These are phyloP conservation scores for Trichomycterus rosablanca DNA, from an alignment of 2,113 vertebrate genomes.

Conservation along the genomic window DNA sequence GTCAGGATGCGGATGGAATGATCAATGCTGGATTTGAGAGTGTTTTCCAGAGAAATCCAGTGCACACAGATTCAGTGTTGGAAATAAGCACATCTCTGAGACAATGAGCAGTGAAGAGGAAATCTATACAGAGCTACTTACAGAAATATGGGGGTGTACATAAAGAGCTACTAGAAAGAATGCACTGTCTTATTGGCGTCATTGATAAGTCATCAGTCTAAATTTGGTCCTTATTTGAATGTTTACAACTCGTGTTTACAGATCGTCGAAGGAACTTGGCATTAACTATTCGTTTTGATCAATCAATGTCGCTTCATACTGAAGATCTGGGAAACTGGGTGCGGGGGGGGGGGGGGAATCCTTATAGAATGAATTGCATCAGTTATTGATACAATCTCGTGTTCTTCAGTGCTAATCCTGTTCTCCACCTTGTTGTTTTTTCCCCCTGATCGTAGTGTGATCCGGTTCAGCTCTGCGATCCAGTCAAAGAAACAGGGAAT, in stretches of 20 bases:
- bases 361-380: constrained; percentile 29
- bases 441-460: constrained; percentile 11
- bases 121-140: constrained; percentile 44
- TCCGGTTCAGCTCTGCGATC: constrained; percentile 40
- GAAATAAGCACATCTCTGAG: constrained; percentile 29
- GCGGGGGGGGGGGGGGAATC: constrained; percentile 29
- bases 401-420: constrained; percentile 19
- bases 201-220: constrained; percentile 65
- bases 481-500: constrained; percentile 21
- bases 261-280: constrained; percentile 6
- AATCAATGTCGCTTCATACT: constrained; percentile 29
- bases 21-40: constrained; percentile 49
- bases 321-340: constrained; percentile 25
- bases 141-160: constrained; percentile 57
- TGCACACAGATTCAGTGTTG: constrained; percentile 23
- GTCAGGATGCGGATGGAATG: constrained; percentile 31
- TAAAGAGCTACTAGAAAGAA: constrained; percentile 31
- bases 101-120: constrained; percentile 26
- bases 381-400: constrained; percentile 26
- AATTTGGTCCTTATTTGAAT: constrained; percentile 55
- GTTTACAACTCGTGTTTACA: constrained; percentile 30
- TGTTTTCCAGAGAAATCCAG: constrained; percentile 39
- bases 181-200: constrained; percentile 63
- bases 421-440: not conserved
- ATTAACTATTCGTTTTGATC: constrained; percentile 15